phyloP scores from a whole-genome alignment of 1,140 invertebrate species.

The Eciton burchellii region DNA sequence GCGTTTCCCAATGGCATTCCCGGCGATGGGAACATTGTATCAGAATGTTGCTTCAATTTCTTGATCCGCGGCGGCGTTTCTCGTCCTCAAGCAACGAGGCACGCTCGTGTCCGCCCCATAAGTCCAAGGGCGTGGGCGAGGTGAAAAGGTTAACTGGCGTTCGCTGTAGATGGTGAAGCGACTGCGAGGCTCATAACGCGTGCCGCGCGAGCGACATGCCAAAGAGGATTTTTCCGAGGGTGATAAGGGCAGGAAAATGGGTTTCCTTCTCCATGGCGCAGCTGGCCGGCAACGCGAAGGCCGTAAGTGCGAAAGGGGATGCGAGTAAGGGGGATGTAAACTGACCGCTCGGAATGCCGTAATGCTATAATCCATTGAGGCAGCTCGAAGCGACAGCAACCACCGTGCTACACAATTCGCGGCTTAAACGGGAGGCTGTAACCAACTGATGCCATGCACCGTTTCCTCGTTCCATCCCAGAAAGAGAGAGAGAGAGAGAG shows the following conservation, averaged over 20 bases:
- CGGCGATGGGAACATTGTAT: background rate
- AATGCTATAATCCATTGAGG: constrained; percentile 55
- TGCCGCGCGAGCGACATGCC: background rate
- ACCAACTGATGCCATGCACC: constrained; percentile 47
- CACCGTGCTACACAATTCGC: constrained; percentile 35
- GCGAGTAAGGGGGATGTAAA: constrained; percentile 15
- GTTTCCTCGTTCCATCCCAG: constrained; percentile 16
- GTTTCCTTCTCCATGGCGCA: background rate
- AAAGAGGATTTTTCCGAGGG: background rate
- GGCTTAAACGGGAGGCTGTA: constrained; percentile 34
- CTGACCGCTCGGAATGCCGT: constrained; percentile 22
- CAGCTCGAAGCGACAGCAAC: constrained; percentile 32
- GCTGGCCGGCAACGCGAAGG: background rate
- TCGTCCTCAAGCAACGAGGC: too few species aligned
- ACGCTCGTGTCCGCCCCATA: too few species aligned
- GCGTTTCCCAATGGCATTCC: background rate
- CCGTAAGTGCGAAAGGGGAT: background rate
- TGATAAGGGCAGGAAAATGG: background rate
- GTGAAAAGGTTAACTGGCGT: constrained; percentile 4
- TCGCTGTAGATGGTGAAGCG: background rate
- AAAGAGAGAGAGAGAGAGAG: too few species aligned
- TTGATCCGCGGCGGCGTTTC: too few species aligned
- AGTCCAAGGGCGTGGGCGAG: background rate
- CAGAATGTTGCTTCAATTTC: background rate
- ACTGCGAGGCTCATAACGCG: background rate